Conservation (phyloP, 2,888 invertebrate genomes). For the Cecidostiba fungosa region DNA sequence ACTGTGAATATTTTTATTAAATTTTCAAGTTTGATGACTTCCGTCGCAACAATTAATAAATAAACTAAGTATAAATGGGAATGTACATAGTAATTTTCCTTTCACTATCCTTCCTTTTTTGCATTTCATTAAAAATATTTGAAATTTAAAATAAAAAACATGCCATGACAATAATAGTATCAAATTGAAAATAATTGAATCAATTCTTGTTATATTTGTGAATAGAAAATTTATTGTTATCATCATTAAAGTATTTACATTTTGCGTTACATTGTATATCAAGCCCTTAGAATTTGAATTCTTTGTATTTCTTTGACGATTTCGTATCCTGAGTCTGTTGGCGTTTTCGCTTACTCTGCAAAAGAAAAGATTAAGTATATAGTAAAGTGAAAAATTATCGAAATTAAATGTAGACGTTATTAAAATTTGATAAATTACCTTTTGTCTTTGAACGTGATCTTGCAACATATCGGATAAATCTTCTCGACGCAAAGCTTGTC, state of each 20-base stretch:
- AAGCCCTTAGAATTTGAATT: constrained; percentile 94
- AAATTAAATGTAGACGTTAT: constrained; percentile 20
- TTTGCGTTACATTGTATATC: not conserved
- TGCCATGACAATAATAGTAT: not conserved
- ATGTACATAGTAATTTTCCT: constrained; percentile 36
- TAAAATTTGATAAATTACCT: constrained; percentile 82
- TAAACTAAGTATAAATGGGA: constrained; percentile 78
- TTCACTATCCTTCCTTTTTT: constrained; percentile 1
- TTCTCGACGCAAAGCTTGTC: constrained; percentile 94
- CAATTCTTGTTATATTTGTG: not conserved
- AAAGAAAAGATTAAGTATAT: constrained; percentile 58
- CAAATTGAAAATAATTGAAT: no score
- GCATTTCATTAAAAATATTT: not conserved
- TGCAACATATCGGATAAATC: constrained; percentile 99
- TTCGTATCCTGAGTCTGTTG: constrained; percentile 95
- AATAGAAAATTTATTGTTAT: not conserved
- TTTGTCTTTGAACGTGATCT: constrained; percentile 98
- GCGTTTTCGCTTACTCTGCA: constrained; percentile 95
- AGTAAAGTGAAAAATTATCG: constrained; percentile 39
- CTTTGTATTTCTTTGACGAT: constrained; percentile 98
- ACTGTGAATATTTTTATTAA: constrained; percentile 81
- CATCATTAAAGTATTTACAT: not conserved
- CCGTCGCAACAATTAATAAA: constrained; percentile 80
- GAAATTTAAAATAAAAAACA: not conserved
- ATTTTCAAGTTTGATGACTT: constrained; percentile 81